Percentiles rank a stretch among this genome's conserved stretches.
These are phyloP conservation scores for Pogona vitticeps DNA, from an alignment of 2,113 vertebrate species.

Conservation along the genomic window DNA sequence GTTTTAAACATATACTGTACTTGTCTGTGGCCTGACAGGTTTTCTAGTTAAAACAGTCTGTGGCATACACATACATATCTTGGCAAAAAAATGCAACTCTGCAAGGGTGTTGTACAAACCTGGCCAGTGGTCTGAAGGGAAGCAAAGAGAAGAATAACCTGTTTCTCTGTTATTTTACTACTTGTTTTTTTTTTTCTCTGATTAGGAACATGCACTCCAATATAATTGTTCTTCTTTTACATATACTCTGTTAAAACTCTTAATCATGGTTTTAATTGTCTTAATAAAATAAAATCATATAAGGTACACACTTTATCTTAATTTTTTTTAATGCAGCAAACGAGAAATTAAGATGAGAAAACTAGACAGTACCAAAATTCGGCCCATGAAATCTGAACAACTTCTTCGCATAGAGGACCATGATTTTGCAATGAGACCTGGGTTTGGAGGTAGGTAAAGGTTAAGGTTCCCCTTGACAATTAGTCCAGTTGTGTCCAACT, in stretches of 20 bases:
- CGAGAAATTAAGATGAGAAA: conserved; percentile 86
- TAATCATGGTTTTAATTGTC: background rate
- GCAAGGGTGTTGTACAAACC: too few relatives aligned
- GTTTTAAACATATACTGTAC: too few relatives aligned
- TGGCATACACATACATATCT: too few relatives aligned
- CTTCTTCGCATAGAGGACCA: conserved; percentile 89
- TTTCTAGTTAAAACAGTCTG: too few relatives aligned
- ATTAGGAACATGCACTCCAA: background rate
- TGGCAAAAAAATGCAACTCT: too few relatives aligned
- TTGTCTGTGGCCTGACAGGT: too few relatives aligned
- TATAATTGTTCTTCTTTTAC: background rate
- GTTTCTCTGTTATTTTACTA: background rate
- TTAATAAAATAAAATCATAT: too few relatives aligned
- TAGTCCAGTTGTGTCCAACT: too few relatives aligned
- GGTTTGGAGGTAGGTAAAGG: conserved; percentile 91
- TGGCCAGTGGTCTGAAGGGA: too few relatives aligned
- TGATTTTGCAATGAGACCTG: conserved; percentile 90
- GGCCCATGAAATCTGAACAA: conserved; percentile 84
- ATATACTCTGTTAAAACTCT: background rate
- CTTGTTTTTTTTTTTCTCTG: background rate
- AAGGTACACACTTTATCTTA: background rate
- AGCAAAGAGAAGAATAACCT: too few relatives aligned
- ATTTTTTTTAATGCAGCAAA: conserved; percentile 68
- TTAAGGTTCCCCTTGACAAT: too few relatives aligned
- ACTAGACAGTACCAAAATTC: conserved; percentile 86